Percentiles rank a stretch among this genome's conserved stretches.
These are phyloP conservation scores for Eurytemora carolleeae DNA, from an alignment of 1,140 invertebrate species.

Conservation along the genomic window DNA sequence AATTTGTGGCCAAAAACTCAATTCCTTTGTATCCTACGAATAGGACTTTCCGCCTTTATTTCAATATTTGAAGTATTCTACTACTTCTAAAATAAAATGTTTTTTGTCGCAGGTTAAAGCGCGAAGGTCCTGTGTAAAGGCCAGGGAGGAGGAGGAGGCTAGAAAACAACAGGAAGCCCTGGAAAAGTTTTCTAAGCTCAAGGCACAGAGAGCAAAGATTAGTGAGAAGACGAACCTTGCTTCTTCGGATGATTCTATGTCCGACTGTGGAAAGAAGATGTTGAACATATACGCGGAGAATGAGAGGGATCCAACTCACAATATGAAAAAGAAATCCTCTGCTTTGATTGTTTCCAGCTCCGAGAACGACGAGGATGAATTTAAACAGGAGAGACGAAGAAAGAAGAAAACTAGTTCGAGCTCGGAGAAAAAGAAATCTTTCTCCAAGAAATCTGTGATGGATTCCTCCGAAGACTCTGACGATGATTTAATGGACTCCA, in stretches of 20 bases:
- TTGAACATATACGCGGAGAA: background rate
- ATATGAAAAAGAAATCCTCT: background rate
- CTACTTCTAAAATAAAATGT: no score
- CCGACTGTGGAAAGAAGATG: background rate
- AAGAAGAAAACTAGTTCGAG: background rate
- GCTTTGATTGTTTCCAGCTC: background rate
- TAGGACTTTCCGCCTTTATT: no score
- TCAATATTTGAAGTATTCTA: no score
- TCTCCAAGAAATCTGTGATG: background rate
- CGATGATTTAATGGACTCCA: background rate
- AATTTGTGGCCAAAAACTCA: no score
- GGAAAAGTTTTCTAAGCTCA: conserved; percentile 9
- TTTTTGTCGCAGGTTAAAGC: conserved; percentile 6
- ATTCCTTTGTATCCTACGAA: no score
- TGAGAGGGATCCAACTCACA: background rate
- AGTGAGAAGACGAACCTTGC: background rate
- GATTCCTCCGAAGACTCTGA: background rate
- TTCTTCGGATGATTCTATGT: background rate
- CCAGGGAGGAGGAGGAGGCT: conserved; percentile 3
- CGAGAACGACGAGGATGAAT: background rate
- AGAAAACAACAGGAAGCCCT: conserved; percentile 11
- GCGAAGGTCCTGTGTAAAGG: background rate
- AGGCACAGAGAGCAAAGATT: background rate
- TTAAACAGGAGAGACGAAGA: background rate
- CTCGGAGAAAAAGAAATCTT: background rate